These are phyloP conservation scores for Drosophila teissieri DNA, from an alignment of 1,140 invertebrate genomes.

Conservation along the genomic window DNA sequence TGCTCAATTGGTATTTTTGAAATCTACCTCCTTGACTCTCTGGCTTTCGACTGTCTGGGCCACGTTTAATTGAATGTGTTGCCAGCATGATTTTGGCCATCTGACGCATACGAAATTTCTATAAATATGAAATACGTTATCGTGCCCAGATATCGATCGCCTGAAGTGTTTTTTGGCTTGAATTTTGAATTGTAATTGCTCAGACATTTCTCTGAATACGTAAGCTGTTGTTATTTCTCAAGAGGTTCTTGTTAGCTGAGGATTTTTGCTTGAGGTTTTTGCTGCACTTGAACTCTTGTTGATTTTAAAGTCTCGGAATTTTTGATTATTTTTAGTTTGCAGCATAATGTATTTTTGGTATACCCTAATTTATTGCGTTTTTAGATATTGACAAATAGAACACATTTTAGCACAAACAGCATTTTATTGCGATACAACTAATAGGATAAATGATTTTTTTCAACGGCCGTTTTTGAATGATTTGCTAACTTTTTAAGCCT, in stretches of 20 bases:
- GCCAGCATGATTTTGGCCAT: constrained; percentile 26
- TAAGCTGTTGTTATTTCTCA: constrained; percentile 3
- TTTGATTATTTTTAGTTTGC: not conserved
- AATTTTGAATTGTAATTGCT: constrained; percentile 46
- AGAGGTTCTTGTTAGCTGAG: not conserved
- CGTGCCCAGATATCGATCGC: constrained; percentile 19
- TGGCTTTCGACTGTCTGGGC: not conserved
- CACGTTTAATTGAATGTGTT: constrained; percentile 62
- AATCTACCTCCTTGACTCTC: constrained; percentile 9
- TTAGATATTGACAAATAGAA: not conserved
- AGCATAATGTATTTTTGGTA: not conserved
- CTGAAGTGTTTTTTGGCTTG: not conserved
- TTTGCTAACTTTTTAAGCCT: constrained; percentile 23
- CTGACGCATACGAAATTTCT: constrained; percentile 48
- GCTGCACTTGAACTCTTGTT: not conserved
- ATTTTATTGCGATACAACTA: constrained; percentile 4
- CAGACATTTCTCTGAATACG: constrained; percentile 13
- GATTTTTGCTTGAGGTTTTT: constrained; percentile 1
- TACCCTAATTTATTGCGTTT: not conserved
- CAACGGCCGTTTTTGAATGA: constrained; percentile 10
- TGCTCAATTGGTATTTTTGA: constrained; percentile 58
- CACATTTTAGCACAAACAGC: constrained; percentile 1
- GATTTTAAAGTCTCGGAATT: not conserved
- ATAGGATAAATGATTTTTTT: constrained; percentile 4
- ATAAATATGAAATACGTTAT: constrained; percentile 29